These are phyloP conservation scores for Papilio elwesi DNA, from an alignment of 2,888 invertebrate species.

Conservation along the genomic window DNA sequence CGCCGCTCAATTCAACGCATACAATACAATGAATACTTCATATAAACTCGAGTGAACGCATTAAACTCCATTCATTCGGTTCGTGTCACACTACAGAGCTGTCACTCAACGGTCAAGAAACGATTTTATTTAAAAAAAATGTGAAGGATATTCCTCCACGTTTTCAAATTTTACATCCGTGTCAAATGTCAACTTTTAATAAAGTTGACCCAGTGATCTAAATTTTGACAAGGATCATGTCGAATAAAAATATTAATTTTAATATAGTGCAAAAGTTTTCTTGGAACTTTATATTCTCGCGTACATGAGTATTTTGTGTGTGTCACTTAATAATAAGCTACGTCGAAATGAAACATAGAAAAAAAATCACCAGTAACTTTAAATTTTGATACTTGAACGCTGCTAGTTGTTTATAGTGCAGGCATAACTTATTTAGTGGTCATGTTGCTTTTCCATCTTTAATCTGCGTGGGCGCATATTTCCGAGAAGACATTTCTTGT, in stretches of 20 bases:
- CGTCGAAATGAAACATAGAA: neutral
- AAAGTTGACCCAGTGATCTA: constrained; percentile 47
- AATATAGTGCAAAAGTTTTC: neutral
- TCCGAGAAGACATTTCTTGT: constrained; percentile 82
- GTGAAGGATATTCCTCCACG: constrained; percentile 57
- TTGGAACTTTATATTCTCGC: neutral
- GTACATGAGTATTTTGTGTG: neutral
- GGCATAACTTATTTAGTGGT: constrained; percentile 81
- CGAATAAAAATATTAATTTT: constrained; percentile 32
- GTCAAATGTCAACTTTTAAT: constrained; percentile 40
- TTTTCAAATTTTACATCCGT: constrained; percentile 61
- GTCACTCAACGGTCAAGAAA: constrained; percentile 80
- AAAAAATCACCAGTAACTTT: too few species aligned
- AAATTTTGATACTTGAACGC: constrained; percentile 63
- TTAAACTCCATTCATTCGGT: constrained; percentile 61
- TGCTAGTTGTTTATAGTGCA: constrained; percentile 71
- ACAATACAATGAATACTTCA: constrained; percentile 65
- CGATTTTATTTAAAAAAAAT: constrained; percentile 63
- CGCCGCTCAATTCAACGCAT: constrained; percentile 36
- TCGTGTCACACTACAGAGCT: constrained; percentile 62
- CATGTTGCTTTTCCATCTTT: constrained; percentile 81
- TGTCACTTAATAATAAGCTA: neutral
- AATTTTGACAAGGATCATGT: constrained; percentile 52
- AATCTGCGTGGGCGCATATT: constrained; percentile 82
- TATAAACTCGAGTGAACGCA: constrained; percentile 61